Evolutionary conservation across 2,888 invertebrate genomes (phyloP).

Genomic region (Caenorhabditis sinica): DNA sequence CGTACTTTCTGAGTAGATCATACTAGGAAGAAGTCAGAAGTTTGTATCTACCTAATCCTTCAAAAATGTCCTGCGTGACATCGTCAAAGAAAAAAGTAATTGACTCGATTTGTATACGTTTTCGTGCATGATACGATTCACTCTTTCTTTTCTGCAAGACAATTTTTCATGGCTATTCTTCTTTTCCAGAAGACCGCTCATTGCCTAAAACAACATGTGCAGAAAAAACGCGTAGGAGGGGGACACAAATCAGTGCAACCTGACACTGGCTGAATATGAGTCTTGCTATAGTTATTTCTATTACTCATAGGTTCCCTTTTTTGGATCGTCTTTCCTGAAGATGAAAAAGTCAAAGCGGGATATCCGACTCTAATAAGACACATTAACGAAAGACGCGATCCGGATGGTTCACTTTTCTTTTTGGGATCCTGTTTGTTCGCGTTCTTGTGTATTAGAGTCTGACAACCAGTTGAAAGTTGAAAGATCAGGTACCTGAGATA

Average conservation of each 20-base stretch:
- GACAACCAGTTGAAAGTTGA: no score
- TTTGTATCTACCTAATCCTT: not conserved
- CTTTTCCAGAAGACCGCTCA: conserved; percentile 10
- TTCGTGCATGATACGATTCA: conserved; percentile 45
- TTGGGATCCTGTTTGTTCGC: not conserved
- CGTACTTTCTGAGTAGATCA: conserved; percentile 12
- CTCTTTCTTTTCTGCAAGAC: conserved; percentile 1
- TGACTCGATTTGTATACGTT: conserved; percentile 57
- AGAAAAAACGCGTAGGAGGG: conserved; percentile 37
- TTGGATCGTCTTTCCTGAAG: conserved; percentile 26
- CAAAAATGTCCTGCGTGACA: conserved; percentile 26
- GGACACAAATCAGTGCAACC: conserved; percentile 51
- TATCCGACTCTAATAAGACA: not conserved
- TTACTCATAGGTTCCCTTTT: conserved; percentile 21
- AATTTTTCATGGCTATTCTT: not conserved
- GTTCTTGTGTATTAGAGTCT: not conserved
- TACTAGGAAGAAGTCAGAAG: conserved; percentile 17
- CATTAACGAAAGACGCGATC: not conserved
- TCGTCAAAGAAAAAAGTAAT: conserved; percentile 34
- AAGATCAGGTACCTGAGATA: no score
- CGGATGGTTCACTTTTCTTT: not conserved
- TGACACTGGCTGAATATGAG: conserved; percentile 38
- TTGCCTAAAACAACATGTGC: conserved; percentile 34
- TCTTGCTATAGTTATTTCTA: conserved; percentile 22
- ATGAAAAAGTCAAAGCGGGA: not conserved